Percentiles rank a stretch among this genome's conserved stretches.
These are phyloP conservation scores for Polymixis lichenea DNA, from an alignment of 2,888 invertebrate genomes.

Conservation along the genomic window DNA sequence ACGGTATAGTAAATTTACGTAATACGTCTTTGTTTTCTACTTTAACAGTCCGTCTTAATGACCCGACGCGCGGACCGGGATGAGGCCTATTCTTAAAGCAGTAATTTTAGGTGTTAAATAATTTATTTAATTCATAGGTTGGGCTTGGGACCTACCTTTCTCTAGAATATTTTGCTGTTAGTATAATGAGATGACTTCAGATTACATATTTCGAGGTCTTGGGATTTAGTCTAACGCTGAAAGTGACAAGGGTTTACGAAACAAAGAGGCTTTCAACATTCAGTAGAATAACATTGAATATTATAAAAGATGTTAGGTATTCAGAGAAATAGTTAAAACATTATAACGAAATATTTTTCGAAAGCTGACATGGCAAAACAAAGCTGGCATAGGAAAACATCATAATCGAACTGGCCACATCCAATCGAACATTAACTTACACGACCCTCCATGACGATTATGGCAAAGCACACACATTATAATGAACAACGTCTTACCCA, in stretches of 20 bases:
- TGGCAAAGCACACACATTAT: constrained; percentile 63
- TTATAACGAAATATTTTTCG: neutral
- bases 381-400: constrained; percentile 32
- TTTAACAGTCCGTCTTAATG: constrained; percentile 70
- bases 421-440: constrained; percentile 54
- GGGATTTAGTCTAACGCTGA: constrained; percentile 23
- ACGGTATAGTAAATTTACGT: constrained; percentile 75
- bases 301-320: neutral
- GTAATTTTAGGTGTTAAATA: constrained; percentile 44
- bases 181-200: constrained; percentile 52
- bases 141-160: constrained; percentile 29
- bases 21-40: constrained; percentile 74
- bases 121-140: constrained; percentile 40
- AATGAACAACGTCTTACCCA: constrained; percentile 64
- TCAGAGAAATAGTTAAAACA: neutral
- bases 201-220: constrained; percentile 39
- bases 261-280: constrained; percentile 22
- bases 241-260: constrained; percentile 39
- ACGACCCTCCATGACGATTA: constrained; percentile 54
- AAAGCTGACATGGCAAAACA: constrained; percentile 23
- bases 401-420: constrained; percentile 34
- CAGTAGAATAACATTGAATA: neutral
- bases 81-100: constrained; percentile 38
- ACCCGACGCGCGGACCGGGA: constrained; percentile 31
- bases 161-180: constrained; percentile 46